These are phyloP conservation scores for Lydus trimaculatus DNA, from an alignment of 2,888 invertebrate genomes.

Conservation along the genomic window DNA sequence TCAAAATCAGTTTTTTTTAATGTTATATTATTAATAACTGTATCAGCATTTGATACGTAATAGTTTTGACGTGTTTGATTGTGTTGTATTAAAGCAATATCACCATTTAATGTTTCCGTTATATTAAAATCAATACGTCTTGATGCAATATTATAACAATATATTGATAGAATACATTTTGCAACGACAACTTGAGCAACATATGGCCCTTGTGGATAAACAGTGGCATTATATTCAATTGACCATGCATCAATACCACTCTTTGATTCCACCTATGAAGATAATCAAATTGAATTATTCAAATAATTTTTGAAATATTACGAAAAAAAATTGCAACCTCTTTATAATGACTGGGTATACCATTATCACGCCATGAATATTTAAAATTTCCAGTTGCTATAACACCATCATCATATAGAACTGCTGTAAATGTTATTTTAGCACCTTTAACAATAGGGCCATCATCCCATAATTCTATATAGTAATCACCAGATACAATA, in stretches of 20 bases:
- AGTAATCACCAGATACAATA: slow-evolving; percentile 47
- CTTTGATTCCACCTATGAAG: slow-evolving; percentile 59
- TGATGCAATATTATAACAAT: slow-evolving; percentile 61
- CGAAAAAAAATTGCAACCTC: slow-evolving; percentile 58
- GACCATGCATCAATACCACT: slow-evolving; percentile 69
- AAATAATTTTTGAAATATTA: neutral
- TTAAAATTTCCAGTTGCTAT: slow-evolving; percentile 62
- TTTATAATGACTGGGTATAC: slow-evolving; percentile 61
- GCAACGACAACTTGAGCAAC: slow-evolving; percentile 65
- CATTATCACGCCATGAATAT: slow-evolving; percentile 70
- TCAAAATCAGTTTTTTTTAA: slow-evolving; percentile 69
- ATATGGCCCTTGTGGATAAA: slow-evolving; percentile 68
- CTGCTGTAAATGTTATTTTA: slow-evolving; percentile 72
- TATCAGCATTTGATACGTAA: slow-evolving; percentile 70
- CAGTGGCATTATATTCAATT: slow-evolving; percentile 64
- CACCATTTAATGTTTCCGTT: slow-evolving; percentile 74
- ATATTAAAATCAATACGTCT: slow-evolving; percentile 59
- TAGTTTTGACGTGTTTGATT: slow-evolving; percentile 64
- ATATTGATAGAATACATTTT: slow-evolving; percentile 50
- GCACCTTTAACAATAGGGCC: slow-evolving; percentile 77
- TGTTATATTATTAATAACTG: slow-evolving; percentile 66
- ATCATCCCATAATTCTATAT: slow-evolving; percentile 66
- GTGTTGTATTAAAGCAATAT: slow-evolving; percentile 70
- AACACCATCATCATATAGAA: slow-evolving; percentile 60
- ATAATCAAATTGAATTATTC: slow-evolving; percentile 5